Evolutionary conservation across 2,797 vertebrate species (phyloP).

Genomic region (Xenopus petersii): DNA sequence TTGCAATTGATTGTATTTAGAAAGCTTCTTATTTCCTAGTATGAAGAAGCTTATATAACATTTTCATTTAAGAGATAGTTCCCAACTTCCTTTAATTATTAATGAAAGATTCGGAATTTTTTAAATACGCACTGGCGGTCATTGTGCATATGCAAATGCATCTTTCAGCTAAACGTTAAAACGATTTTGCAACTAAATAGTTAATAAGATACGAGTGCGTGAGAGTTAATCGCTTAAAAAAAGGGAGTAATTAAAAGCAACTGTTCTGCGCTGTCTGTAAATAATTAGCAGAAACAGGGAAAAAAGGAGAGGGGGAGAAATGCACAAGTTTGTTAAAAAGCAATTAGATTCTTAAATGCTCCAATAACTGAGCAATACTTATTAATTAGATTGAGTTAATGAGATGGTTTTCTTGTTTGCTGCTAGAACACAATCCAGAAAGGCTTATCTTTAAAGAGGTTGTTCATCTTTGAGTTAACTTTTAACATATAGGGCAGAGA

Average conservation of each 20-base stretch:
- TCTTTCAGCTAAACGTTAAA: slow-evolving; percentile 39
- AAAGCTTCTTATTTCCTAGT: no score
- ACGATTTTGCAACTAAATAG: slow-evolving; percentile 60
- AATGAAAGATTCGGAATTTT: no score
- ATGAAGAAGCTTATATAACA: no score
- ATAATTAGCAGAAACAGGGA: slow-evolving; percentile 16
- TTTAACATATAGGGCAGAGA: no score
- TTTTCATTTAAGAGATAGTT: no score
- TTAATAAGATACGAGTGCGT: slow-evolving; percentile 35
- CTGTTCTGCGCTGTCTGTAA: not conserved
- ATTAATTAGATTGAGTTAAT: slow-evolving; percentile 14
- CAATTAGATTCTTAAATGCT: slow-evolving; percentile 23
- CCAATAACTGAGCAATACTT: slow-evolving; percentile 7
- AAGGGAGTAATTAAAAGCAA: slow-evolving; percentile 14
- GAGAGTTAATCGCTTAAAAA: slow-evolving; percentile 17
- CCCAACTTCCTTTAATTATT: no score
- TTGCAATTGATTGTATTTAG: no score
- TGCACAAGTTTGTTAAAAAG: slow-evolving; percentile 11
- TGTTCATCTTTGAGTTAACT: no score
- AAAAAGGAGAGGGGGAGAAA: not conserved
- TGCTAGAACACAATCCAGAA: no score
- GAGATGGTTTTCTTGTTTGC: no score
- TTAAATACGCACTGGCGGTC: slow-evolving; percentile 60
- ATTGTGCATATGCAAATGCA: slow-evolving; percentile 58
- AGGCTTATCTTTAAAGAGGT: no score